These are phyloP conservation scores for Aythya baeri DNA, from an alignment of 2,113 vertebrate species.

Conservation along the genomic window DNA sequence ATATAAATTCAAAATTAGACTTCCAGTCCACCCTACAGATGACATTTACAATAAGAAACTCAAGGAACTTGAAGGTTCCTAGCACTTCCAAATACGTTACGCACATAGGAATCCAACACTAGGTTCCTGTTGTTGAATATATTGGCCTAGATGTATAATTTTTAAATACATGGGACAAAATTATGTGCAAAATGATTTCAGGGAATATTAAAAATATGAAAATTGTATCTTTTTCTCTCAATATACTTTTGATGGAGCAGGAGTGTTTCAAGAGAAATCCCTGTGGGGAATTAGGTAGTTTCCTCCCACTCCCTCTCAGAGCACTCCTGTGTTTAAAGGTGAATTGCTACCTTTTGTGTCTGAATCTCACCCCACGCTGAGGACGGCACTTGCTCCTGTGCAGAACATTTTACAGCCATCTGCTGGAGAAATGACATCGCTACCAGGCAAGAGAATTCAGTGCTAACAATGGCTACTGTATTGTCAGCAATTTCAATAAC, in stretches of 20 bases:
- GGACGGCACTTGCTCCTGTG: background rate
- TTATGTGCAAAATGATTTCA: background rate
- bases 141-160: slow-evolving; percentile 24
- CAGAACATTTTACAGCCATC: slow-evolving; percentile 63
- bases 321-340: background rate
- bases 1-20: background rate
- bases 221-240: background rate
- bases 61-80: background rate
- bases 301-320: background rate
- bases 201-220: background rate
- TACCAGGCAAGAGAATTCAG: background rate
- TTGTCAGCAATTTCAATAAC: background rate
- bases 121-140: background rate
- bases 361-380: rapidly evolving
- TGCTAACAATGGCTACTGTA: background rate
- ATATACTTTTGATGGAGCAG: background rate
- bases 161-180: slow-evolving; percentile 17
- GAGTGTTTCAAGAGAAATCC: background rate
- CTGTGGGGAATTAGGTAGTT: background rate
- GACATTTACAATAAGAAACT: background rate
- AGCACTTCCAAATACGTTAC: background rate
- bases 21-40: background rate
- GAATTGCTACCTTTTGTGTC: background rate
- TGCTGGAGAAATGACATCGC: slow-evolving; percentile 51
- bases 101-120: background rate